These are phyloP conservation scores for Eristalis pertinax DNA, from an alignment of 2,888 invertebrate genomes.

Conservation along the genomic window DNA sequence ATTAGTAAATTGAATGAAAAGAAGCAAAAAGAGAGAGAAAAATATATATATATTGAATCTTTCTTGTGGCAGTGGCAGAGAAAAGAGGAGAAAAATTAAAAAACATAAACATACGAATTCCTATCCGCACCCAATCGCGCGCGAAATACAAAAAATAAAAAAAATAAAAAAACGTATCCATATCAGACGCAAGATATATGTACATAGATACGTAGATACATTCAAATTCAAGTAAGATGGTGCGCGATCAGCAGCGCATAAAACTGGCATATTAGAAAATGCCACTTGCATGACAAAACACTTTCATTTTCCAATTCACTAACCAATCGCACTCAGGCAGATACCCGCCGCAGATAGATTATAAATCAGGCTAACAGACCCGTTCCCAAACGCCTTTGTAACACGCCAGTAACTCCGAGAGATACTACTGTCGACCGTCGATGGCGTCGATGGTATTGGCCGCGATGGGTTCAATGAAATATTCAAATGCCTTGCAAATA, in stretches of 20 bases:
- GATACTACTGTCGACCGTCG: not conserved
- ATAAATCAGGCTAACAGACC: constrained; percentile 32
- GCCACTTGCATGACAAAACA: constrained; percentile 68
- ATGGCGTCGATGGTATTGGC: not conserved
- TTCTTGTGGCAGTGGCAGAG: not conserved
- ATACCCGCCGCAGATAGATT: constrained; percentile 7
- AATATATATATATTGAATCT: not conserved
- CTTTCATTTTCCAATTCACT: constrained; percentile 65
- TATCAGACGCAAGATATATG: not conserved
- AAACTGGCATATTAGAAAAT: constrained; percentile 50
- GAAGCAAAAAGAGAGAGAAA: not conserved
- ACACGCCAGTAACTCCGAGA: constrained; percentile 24
- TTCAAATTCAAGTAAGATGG: constrained; percentile 49
- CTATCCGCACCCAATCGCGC: constrained; percentile 33
- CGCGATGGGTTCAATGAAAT: constrained; percentile 19
- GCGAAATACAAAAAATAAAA: not conserved
- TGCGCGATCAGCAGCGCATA: constrained; percentile 59
- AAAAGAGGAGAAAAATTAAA: not conserved
- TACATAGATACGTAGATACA: not conserved
- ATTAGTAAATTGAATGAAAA: constrained; percentile 3
- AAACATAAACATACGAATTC: constrained; percentile 10
- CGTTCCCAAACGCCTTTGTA: constrained; percentile 29
- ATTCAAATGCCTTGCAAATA: not conserved
- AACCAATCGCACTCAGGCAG: constrained; percentile 34
- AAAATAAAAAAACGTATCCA: not conserved